These are phyloP conservation scores for Dysdera silvatica DNA, from an alignment of 1,140 invertebrate species.

Conservation along the genomic window DNA sequence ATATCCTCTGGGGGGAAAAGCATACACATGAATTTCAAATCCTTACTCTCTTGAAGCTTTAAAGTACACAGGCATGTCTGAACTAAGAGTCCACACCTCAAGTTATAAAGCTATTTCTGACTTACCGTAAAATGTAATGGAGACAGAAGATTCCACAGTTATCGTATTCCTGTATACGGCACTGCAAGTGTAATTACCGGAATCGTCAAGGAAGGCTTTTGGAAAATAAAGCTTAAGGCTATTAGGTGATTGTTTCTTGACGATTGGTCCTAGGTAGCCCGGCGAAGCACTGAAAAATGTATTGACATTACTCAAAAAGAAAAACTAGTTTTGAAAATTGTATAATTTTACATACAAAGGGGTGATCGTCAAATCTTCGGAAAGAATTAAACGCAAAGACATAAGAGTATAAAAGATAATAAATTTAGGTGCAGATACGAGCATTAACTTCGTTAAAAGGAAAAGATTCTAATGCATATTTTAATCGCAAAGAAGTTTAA, in stretches of 20 bases:
- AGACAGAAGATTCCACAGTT: background rate
- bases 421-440: too few relatives aligned
- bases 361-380: too few relatives aligned
- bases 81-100: too few relatives aligned
- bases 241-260: background rate
- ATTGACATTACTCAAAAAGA: background rate
- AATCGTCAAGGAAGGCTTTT: slow-evolving; percentile 1
- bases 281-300: background rate
- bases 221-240: slow-evolving; percentile 10
- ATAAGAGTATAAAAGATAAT: too few relatives aligned
- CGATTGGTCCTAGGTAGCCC: slow-evolving; percentile 8
- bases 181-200: slow-evolving; percentile 14
- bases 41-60: background rate
- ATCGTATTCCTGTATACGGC: slow-evolving; percentile 12
- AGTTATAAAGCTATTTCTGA: background rate
- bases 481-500: too few relatives aligned
- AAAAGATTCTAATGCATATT: too few relatives aligned
- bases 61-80: background rate
- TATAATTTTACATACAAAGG: too few relatives aligned
- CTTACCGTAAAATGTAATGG: slow-evolving; percentile 17
- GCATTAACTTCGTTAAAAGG: too few relatives aligned
- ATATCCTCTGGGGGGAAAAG: slow-evolving; percentile 59
- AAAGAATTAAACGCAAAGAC: too few relatives aligned
- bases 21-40: background rate
- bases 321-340: too few relatives aligned